Evolutionary conservation across 2,113 vertebrate genomes (phyloP).

Genomic region (Dasyprocta punctata): DNA sequence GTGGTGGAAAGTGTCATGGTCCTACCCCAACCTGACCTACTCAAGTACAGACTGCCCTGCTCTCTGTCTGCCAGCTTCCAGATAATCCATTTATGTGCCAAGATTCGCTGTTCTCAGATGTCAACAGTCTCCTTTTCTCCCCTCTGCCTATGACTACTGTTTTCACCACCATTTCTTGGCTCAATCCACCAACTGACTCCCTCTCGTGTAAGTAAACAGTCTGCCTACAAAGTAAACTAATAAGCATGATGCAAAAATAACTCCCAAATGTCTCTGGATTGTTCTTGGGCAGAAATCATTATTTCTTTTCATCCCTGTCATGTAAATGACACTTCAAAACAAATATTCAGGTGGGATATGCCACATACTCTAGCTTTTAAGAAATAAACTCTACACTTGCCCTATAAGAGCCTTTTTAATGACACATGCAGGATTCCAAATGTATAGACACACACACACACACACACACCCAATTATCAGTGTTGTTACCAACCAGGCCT

Average conservation of each 20-base stretch:
- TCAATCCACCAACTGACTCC: slow-evolving; percentile 26
- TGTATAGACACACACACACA: not conserved
- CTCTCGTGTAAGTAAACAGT: slow-evolving; percentile 42
- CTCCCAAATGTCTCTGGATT: slow-evolving; percentile 29
- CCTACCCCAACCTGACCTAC: not conserved
- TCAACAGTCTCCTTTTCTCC: slow-evolving; percentile 16
- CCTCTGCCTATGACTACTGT: not conserved
- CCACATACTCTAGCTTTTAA: not conserved
- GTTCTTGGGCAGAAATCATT: slow-evolving; percentile 44
- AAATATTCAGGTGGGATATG: not conserved
- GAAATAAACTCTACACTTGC: not conserved
- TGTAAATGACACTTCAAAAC: not conserved
- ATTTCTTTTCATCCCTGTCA: slow-evolving; percentile 16
- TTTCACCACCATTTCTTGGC: slow-evolving; percentile 45
- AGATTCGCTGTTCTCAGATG: slow-evolving; percentile 13
- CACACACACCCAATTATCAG: not conserved
- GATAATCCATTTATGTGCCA: slow-evolving; percentile 32
- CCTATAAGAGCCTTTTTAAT: not conserved
- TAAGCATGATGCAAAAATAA: slow-evolving; percentile 41
- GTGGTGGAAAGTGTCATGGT: not conserved
- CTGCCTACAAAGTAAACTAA: slow-evolving; percentile 56
- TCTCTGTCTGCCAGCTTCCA: not conserved
- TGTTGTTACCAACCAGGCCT: not conserved
- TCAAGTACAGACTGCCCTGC: not conserved
- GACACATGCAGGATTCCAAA: not conserved